A percentile compares a stretch with the other conserved stretches of the same genome.
Evolutionary conservation across 1,140 invertebrate genomes (phyloP).

Genomic region (Drosophila lacteicornis): DNA sequence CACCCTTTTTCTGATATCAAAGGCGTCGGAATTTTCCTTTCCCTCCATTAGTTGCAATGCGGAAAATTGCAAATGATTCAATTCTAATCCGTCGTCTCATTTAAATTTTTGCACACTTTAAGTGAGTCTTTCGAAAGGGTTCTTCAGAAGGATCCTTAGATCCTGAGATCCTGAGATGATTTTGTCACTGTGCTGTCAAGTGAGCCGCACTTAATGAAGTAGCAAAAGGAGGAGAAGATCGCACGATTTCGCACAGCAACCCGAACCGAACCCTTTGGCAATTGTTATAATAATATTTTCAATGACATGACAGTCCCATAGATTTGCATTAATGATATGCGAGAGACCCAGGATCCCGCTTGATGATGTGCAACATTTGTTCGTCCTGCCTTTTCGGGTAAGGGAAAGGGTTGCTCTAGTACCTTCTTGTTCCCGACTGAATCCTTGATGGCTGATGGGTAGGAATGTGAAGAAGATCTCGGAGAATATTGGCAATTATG

Average conservation of each 20-base stretch:
- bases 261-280: slow-evolving; percentile 17
- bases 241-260: slow-evolving; percentile 29
- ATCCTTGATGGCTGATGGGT: background rate
- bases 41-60: slow-evolving; percentile 67
- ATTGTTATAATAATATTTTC: slow-evolving; percentile 81
- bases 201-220: slow-evolving; percentile 81
- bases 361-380: slow-evolving; percentile 71
- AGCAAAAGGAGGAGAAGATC: slow-evolving; percentile 38
- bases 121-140: slow-evolving; percentile 44
- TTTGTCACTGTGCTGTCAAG: slow-evolving; percentile 64
- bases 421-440: background rate
- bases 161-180: slow-evolving; percentile 27
- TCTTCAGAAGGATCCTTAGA: background rate
- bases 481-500: slow-evolving; percentile 55
- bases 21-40: slow-evolving; percentile 7
- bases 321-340: slow-evolving; percentile 82
- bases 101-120: slow-evolving; percentile 73
- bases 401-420: slow-evolving; percentile 25
- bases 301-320: slow-evolving; percentile 73
- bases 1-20: slow-evolving; percentile 18
- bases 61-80: slow-evolving; percentile 79
- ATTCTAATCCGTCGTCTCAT: slow-evolving; percentile 66
- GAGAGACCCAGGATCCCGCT: background rate
- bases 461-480: background rate
- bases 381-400: slow-evolving; percentile 1